These are phyloP conservation scores for Oryzaephilus surinamensis DNA, from an alignment of 1,140 invertebrate genomes.

Conservation along the genomic window DNA sequence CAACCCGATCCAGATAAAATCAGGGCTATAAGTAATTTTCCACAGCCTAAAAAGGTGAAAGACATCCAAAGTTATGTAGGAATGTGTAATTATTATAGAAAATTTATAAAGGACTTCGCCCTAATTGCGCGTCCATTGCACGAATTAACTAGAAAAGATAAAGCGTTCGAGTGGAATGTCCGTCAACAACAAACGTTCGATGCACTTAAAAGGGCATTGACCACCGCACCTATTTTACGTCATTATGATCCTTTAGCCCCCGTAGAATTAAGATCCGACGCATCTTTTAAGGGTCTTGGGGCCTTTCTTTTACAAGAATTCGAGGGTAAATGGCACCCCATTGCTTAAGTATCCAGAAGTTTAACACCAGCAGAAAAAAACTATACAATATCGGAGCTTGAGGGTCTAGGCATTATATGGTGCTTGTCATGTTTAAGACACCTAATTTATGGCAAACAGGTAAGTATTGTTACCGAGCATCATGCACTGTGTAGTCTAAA, in stretches of 20 bases:
- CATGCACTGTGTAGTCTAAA: slow-evolving; percentile 38
- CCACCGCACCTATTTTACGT: slow-evolving; percentile 7
- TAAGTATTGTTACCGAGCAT: slow-evolving; percentile 30
- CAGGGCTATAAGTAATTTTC: slow-evolving; percentile 5
- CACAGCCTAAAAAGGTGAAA: slow-evolving; percentile 1
- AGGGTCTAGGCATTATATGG: background rate
- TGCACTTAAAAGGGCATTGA: background rate
- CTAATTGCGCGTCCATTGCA: background rate
- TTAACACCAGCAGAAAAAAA: background rate
- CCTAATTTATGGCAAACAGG: slow-evolving; percentile 1
- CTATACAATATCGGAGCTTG: slow-evolving; percentile 4
- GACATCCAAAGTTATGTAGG: slow-evolving; percentile 5
- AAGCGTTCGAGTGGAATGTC: background rate
- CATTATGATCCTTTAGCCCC: slow-evolving; percentile 22
- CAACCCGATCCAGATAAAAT: background rate
- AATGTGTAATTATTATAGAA: no score
- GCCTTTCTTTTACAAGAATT: background rate
- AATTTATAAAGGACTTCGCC: no score
- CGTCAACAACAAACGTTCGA: background rate
- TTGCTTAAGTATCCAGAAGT: background rate
- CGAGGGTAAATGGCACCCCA: background rate
- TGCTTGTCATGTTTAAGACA: slow-evolving; percentile 1
- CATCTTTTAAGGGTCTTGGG: background rate
- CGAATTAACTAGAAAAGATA: slow-evolving; percentile 2
- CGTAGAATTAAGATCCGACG: slow-evolving; percentile 3